Evolutionary conservation across 1,140 invertebrate genomes (phyloP).

Genomic region (Hyposmocoma kahamanoa): DNA sequence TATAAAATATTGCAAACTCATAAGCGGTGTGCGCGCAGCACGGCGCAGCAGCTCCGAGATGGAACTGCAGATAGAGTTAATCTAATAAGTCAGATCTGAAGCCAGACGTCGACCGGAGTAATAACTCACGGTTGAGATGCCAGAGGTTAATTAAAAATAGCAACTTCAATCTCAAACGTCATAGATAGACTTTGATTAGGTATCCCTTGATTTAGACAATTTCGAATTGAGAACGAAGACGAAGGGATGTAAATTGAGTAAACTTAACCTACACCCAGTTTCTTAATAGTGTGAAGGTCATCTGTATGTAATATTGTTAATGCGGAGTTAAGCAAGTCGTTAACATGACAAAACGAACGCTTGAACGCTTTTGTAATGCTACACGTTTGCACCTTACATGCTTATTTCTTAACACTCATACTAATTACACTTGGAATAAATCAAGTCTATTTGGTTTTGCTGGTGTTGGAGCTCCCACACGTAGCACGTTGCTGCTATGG

Average conservation of each 20-base stretch:
- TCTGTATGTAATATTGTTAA: too few species aligned
- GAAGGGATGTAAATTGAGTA: too few species aligned
- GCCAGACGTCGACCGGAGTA: slow-evolving; percentile 58
- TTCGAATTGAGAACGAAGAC: too few species aligned
- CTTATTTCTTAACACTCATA: slow-evolving; percentile 34
- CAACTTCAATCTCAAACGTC: slow-evolving; percentile 62
- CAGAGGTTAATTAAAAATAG: slow-evolving; percentile 73
- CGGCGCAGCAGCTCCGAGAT: slow-evolving; percentile 39
- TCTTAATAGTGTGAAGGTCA: too few species aligned
- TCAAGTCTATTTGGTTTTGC: too few species aligned
- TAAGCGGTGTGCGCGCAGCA: too few species aligned
- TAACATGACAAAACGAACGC: neutral
- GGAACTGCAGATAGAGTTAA: slow-evolving; percentile 62
- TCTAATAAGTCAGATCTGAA: slow-evolving; percentile 71
- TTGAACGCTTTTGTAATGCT: slow-evolving; percentile 24
- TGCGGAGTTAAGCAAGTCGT: neutral
- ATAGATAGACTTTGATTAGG: slow-evolving; percentile 55
- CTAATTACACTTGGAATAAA: slow-evolving; percentile 26
- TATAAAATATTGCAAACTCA: slow-evolving; percentile 66
- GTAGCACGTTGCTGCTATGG: too few species aligned
- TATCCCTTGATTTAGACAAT: slow-evolving; percentile 43
- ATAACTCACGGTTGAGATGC: slow-evolving; percentile 64
- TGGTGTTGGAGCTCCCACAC: too few species aligned
- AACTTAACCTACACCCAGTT: too few species aligned
- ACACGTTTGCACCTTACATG: slow-evolving; percentile 28